phyloP scores from a whole-genome alignment of 2,113 vertebrate genomes.

The Columbina picui region DNA sequence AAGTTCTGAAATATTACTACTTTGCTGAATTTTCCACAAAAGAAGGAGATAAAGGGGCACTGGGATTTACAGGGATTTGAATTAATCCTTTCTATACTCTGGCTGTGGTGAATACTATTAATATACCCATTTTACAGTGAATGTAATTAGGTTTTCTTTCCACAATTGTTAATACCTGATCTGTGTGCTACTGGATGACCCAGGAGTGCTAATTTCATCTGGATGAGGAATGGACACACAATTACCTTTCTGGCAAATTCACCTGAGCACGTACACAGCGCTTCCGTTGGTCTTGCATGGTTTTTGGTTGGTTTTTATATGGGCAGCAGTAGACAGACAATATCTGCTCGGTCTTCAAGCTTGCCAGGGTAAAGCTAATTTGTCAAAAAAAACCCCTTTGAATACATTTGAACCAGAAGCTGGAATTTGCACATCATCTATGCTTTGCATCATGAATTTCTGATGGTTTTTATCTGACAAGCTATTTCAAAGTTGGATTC shows the following conservation, averaged over 20 bases:
- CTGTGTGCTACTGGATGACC: neutral
- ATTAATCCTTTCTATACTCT: constrained; percentile 33
- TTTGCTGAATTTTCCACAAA: constrained; percentile 9
- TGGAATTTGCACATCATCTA: neutral
- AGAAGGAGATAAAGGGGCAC: neutral
- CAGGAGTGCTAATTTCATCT: neutral
- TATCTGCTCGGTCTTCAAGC: neutral
- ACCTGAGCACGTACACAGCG: neutral
- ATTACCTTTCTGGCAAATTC: neutral
- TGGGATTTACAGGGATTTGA: constrained; percentile 41
- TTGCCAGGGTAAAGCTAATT: neutral
- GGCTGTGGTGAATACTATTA: constrained; percentile 1
- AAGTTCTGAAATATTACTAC: neutral
- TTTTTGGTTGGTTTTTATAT: neutral
- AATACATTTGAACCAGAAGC: neutral
- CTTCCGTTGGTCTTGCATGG: neutral
- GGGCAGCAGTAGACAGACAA: neutral
- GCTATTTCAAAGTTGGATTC: neutral
- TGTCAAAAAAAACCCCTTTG: neutral
- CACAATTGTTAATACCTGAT: constrained; percentile 31
- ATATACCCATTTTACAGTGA: constrained; percentile 40
- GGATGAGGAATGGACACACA: neutral
- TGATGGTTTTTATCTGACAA: neutral
- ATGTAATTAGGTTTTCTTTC: constrained; percentile 23
- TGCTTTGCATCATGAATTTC: neutral